These are phyloP conservation scores for Carollia perspicillata DNA, from an alignment of 2,113 vertebrate genomes.

Conservation along the genomic window DNA sequence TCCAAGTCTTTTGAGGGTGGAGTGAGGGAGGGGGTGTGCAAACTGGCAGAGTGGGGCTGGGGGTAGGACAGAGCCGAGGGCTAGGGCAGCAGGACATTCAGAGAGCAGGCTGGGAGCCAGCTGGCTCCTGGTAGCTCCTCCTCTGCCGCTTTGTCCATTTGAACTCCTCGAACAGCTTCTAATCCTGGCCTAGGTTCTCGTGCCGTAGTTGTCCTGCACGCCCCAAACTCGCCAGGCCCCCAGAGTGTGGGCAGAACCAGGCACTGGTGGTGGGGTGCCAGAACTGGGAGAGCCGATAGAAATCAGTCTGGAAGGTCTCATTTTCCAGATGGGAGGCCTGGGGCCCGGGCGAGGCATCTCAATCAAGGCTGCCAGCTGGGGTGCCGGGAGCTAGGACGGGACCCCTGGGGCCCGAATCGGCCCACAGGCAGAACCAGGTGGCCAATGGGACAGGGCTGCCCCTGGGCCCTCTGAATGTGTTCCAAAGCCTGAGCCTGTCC, in stretches of 20 bases:
- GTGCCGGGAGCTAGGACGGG: neutral
- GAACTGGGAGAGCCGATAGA: neutral
- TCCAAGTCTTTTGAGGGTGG: neutral
- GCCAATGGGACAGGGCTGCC: neutral
- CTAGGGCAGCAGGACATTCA: neutral
- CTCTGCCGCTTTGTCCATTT: too few relatives aligned
- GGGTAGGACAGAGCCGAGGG: neutral
- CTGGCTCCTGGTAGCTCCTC: neutral
- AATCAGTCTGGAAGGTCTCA: neutral
- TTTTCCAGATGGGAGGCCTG: neutral
- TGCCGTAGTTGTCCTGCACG: too few relatives aligned
- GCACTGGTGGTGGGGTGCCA: rapidly evolving
- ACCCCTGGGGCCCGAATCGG: neutral
- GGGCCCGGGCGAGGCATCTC: too few relatives aligned
- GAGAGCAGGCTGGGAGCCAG: too few relatives aligned
- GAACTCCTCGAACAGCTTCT: neutral
- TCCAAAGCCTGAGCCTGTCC: neutral
- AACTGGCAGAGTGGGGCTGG: rapidly evolving
- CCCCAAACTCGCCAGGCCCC: neutral
- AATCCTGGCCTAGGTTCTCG: rapidly evolving
- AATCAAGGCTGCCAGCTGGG: neutral
- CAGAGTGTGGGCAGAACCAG: neutral
- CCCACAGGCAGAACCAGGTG: neutral
- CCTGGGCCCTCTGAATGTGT: neutral
- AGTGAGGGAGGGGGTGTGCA: neutral